Base-by-base conservation (phyloP, 2,113 vertebrate genomes). In the Donacobius atricapilla region DNA sequence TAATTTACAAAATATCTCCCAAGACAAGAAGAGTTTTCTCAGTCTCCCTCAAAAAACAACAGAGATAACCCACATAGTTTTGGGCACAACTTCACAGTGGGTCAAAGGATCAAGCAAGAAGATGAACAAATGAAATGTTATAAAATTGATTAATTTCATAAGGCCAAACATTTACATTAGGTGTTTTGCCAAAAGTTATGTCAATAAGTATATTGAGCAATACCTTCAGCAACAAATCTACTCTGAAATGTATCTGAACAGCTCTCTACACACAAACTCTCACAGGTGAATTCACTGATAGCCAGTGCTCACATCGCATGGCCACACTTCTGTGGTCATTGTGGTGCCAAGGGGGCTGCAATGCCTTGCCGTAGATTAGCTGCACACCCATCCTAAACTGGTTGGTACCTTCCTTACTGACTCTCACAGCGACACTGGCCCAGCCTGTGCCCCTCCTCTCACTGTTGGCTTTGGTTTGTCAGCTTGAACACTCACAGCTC, bases 221-320 rank as follows among this genome's bases (percentile, higher is more conserved):
- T 42, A 48, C 19, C 37, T 82, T 75, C 69, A 87, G 30, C n/a
- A 69, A 44, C 11, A 70, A 47, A 78, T 48, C 44, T 48, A 13
- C 37, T 83, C 47, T 68, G 44, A 56, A 54, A 56, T 21, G 9
- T 15, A 2, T 3, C 23, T 13, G 11, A 56, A 16, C 21, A 78
- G 28, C 27, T 84, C 87, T 75, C 48, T 33, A 13, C 25, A 51
- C 37, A 64, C 72, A 23, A n/a, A 8, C 8, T 73, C 24, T 19
- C 30, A 12, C 1, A 1, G 61, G 9, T 7, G 27, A 75, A 68
- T 11, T 21, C 82, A 48, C 20, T 15, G n/a, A 28, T 3, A 11
- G 11, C 17, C 44, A 53, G 39, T 0, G 37, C 19, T 53, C 5
- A 0, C 20, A 20, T 5, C 1, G 1, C 18, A 19, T 0, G 1